Evolutionary conservation across 2,797 vertebrate genomes (phyloP), one percentile per base, ranked within the genome.

Genomic region (Pitangus sulphuratus): DNA sequence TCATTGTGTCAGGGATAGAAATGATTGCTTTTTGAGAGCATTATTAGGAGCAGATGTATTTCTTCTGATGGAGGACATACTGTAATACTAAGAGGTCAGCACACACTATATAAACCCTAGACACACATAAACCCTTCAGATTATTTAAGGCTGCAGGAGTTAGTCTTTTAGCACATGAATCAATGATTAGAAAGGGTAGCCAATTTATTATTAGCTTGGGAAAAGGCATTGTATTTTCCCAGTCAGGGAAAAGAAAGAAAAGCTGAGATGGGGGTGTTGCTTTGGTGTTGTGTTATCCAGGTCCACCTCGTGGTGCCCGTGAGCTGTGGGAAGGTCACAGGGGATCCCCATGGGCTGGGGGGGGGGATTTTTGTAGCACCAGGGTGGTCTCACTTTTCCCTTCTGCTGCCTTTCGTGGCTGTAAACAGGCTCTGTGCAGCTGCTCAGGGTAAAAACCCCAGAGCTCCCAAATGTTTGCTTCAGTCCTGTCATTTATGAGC

Each of bases 31-130:
- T 92, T 84, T 93, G 94, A 79, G 88, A 91, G 51, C 37, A 19
- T 80, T 94, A 96, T 96, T 93, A 72, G 58, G 42, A 96, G 88
- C 96, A 97, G 95, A 95, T 96, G 96, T 51, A n/a, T 70, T 71
- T 72, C 70, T 86, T 72, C 93, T 82, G 87, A 87, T 58, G 15
- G 84, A 84, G 39, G n/a, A 70, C 65, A 86, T n/a, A 50, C 24
- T 40, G 35, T 20, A 30, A 65, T 31, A 91, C 45, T 54, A 62
- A 95, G 85, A 90, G 69, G 66, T 94, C 62, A 14, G 35, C 25
- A 53, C 61, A 50, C 66, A 30, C 76, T 60, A 7, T 26, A 37
- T 76, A 80, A 81, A 31, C 48, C 72, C 47, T 31, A 79, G 70
- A 48, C 42, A 79, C 60, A 81, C 61, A 42, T 85, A 92, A 92